phyloP scores from a whole-genome alignment of 2,113 vertebrate genomes.

The Hippoglossus stenolepis region DNA sequence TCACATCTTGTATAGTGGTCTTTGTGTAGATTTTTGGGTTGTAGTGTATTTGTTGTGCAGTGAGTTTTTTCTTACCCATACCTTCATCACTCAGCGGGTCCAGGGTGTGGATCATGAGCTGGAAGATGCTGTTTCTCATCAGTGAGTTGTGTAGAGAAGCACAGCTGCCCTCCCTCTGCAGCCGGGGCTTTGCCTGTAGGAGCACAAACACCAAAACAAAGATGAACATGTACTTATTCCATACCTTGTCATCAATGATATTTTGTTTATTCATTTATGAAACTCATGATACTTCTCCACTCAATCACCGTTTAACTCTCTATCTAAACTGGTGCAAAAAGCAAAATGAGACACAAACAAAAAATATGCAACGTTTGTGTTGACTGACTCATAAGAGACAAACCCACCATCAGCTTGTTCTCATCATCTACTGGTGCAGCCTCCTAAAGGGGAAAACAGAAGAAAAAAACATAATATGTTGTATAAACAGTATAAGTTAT shows the following conservation, averaged over 20 bases:
- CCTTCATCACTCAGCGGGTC: constrained; percentile 81
- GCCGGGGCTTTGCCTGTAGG: constrained; percentile 78
- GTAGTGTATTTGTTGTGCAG: background rate
- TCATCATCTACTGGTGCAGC: constrained; percentile 63
- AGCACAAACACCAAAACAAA: background rate
- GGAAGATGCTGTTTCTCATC: constrained; percentile 86
- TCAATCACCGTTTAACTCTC: no score
- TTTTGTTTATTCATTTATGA: no score
- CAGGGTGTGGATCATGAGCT: constrained; percentile 85
- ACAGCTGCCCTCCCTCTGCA: constrained; percentile 84
- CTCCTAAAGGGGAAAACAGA: constrained; percentile 59
- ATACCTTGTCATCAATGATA: background rate
- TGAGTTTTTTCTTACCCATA: constrained; percentile 15
- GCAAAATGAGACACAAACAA: no score
- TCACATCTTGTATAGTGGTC: background rate
- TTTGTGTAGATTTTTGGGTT: background rate
- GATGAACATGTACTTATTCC: background rate
- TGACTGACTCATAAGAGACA: background rate
- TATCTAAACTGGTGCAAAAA: no score
- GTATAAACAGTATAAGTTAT: background rate
- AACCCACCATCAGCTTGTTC: constrained; percentile 79
- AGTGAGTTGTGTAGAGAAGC: constrained; percentile 83
- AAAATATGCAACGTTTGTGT: no score
- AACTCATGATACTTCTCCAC: no score
- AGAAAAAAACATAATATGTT: constrained; percentile 3